Percentiles rank a stretch among this genome's conserved stretches.
Conservation (phyloP, 2,888 invertebrate species). For the Uloborus plumipes region DNA sequence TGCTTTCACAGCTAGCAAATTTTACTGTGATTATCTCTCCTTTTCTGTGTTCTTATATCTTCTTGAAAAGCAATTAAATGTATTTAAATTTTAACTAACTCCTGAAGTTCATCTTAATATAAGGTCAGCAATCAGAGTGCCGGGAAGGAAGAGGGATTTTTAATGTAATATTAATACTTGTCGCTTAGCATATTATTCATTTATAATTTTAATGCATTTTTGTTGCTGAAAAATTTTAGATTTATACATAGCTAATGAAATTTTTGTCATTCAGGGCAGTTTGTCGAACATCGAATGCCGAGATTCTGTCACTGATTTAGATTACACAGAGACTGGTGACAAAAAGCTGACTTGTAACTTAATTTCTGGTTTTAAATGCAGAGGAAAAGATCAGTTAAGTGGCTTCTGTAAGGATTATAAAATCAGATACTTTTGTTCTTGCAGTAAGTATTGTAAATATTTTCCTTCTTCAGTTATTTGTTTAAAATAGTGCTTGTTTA, state of each 20-base stretch:
- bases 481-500: too few relatives aligned
- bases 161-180: too few relatives aligned
- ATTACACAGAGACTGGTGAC: conserved; percentile 65
- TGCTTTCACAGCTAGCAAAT: too few relatives aligned
- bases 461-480: background rate
- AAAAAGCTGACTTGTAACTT: conserved; percentile 66
- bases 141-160: too few relatives aligned
- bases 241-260: background rate
- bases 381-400: conserved; percentile 66
- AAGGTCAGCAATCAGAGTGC: too few relatives aligned
- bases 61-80: too few relatives aligned
- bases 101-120: too few relatives aligned
- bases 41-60: too few relatives aligned
- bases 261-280: conserved; percentile 66
- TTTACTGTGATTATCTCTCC: too few relatives aligned
- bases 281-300: conserved; percentile 68
- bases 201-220: background rate
- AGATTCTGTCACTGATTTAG: conserved; percentile 64
- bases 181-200: background rate
- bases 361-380: conserved; percentile 67
- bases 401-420: conserved; percentile 69
- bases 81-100: too few relatives aligned
- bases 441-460: conserved; percentile 65
- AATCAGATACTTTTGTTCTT: conserved; percentile 69
- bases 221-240: too few relatives aligned